These are phyloP conservation scores for Ichneumon xanthorius DNA, from an alignment of 2,888 invertebrate genomes.

Conservation along the genomic window DNA sequence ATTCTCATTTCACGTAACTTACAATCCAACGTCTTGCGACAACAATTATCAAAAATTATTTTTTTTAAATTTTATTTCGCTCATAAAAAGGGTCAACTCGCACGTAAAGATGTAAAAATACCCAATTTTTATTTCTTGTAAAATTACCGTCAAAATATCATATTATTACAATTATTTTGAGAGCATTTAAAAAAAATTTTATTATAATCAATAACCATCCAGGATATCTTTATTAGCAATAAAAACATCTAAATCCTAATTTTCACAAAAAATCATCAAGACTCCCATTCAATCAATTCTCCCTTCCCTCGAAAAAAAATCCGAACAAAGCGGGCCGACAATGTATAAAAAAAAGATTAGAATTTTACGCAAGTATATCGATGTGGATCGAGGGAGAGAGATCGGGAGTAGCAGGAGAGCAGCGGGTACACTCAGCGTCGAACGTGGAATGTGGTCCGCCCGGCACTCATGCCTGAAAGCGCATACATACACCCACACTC, in stretches of 20 bases:
- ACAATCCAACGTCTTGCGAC: neutral
- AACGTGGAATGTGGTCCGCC: constrained; percentile 84
- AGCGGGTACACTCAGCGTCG: constrained; percentile 76
- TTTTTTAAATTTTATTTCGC: no score
- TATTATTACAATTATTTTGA: neutral
- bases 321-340: neutral
- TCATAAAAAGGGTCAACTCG: no score
- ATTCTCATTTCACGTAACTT: neutral
- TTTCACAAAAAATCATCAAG: no score
- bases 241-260: no score
- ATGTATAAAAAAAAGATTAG: constrained; percentile 18
- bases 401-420: constrained; percentile 39
- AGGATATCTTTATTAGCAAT: no score
- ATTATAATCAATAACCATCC: neutral
- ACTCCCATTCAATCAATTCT: neutral
- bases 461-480: constrained; percentile 70
- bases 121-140: neutral
- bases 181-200: neutral
- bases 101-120: no score
- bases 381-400: constrained; percentile 33
- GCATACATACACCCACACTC: constrained; percentile 68
- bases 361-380: constrained; percentile 27
- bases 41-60: neutral
- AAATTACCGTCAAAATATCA: neutral
- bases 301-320: neutral